Conservation (phyloP, 2,113 vertebrate species). For the Thamnophis sirtalis region DNA sequence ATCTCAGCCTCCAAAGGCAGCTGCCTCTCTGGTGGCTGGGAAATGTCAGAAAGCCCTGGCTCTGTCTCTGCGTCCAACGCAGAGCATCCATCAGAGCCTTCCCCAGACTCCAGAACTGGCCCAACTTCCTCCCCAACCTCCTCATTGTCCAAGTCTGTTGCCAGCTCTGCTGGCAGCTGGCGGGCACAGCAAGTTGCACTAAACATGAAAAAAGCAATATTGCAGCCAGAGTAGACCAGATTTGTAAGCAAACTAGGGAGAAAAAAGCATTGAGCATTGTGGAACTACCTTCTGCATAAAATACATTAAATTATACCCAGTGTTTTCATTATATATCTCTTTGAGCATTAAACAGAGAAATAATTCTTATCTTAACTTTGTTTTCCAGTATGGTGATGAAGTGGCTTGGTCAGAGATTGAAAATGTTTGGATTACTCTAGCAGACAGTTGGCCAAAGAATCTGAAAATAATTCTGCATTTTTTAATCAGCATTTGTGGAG, state of each 20-base stretch:
- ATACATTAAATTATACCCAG: not conserved
- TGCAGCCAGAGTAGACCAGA: not conserved
- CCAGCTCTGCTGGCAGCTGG: too few relatives aligned
- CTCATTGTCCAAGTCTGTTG: too few relatives aligned
- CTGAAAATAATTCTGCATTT: constrained; percentile 98
- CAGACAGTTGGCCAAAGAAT: constrained; percentile 98
- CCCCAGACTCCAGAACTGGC: too few relatives aligned
- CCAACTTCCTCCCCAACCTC: too few relatives aligned
- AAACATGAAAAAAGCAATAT: not conserved
- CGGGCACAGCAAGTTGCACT: too few relatives aligned
- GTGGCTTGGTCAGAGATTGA: constrained; percentile 98
- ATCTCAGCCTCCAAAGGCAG: too few relatives aligned
- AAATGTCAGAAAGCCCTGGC: too few relatives aligned
- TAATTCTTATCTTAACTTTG: constrained; percentile 1
- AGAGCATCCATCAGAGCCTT: too few relatives aligned
- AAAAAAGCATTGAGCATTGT: not conserved
- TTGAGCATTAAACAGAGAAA: not conserved
- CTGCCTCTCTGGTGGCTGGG: too few relatives aligned
- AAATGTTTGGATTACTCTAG: constrained; percentile 97
- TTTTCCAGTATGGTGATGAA: constrained; percentile 92
- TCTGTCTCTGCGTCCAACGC: too few relatives aligned
- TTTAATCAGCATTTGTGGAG: constrained; percentile 95
- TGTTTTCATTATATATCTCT: not conserved
- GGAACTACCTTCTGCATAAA: not conserved
- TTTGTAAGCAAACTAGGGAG: not conserved